phyloP scores from a whole-genome alignment of 2,888 invertebrate species.

The Idaea dimidiata region DNA sequence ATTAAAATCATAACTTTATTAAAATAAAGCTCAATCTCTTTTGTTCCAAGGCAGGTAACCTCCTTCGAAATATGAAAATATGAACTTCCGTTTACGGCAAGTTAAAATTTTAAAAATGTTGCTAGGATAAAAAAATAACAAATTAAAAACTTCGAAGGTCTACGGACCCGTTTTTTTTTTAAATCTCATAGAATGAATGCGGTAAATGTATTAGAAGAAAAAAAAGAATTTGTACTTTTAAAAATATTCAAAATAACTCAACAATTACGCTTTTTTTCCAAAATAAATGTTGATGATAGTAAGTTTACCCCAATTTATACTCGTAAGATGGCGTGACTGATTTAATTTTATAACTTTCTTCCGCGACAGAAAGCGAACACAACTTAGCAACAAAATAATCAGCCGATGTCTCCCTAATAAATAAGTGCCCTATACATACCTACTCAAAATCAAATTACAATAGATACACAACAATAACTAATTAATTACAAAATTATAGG shows the following conservation, averaged over 20 bases:
- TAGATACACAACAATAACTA: too few relatives aligned
- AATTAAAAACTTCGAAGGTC: constrained; percentile 7
- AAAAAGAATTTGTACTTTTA: too few relatives aligned
- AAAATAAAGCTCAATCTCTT: constrained; percentile 43
- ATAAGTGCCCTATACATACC: too few relatives aligned
- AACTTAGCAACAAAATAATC: not conserved
- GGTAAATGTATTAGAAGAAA: too few relatives aligned
- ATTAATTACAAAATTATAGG: too few relatives aligned
- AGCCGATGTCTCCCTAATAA: too few relatives aligned
- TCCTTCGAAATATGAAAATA: constrained; percentile 11
- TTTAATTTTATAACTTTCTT: constrained; percentile 11
- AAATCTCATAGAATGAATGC: too few relatives aligned
- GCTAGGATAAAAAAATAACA: constrained; percentile 8
- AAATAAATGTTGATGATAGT: not conserved
- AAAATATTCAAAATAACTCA: not conserved
- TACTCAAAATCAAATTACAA: too few relatives aligned
- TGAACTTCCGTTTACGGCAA: constrained; percentile 22
- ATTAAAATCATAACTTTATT: constrained; percentile 44
- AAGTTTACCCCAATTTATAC: not conserved
- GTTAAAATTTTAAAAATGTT: constrained; percentile 8
- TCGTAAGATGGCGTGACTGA: constrained; percentile 11
- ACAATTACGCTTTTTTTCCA: not conserved
- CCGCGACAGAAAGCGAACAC: not conserved
- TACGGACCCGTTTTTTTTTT: too few relatives aligned
- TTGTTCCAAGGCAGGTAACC: constrained; percentile 12